Base-by-base conservation (phyloP, 64 coral and sea anemone species). In the Stichodactyla helianthus region DNA sequence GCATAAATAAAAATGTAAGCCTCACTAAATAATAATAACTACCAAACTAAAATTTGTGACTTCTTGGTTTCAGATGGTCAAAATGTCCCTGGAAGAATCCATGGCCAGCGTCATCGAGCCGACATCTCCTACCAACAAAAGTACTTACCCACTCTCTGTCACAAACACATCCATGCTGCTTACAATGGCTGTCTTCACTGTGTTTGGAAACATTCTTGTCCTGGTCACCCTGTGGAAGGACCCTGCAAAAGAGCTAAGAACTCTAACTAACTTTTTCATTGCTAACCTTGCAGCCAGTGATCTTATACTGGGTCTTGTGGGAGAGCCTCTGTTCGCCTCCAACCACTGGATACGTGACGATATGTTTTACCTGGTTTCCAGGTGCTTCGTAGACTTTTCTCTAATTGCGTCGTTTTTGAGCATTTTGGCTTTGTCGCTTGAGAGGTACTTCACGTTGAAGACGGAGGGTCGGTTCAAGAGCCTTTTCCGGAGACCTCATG, bases 251-350 rank as follows among this genome's bases (percentile, higher is more conserved):
- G 95, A 97, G 51, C 76, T 97, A 20, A 91, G 89, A 62, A 93
- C 95, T 52, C 89, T 91, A 82, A 86, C 95, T 5, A 97, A 97
- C 55, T 88, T 88, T 10, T 63, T 97, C 52, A 88, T 97, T 1
- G 26, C 92, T 52, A 97, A 97, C 58, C 82, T 97, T 14, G 95
- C 95, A 14, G 59, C 87, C 14, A 91, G 91, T 78, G 95, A 97
- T 28, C 86, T 97, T 10, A 81, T 97, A 8, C 82, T 91, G 14
- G 95, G 92, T 2, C 61, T 95, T 25, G 35, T 93, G 2, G 84
- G 88, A 50, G 95, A 97, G 54, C 86, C 92, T 8, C 62, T 97
- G 17, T 81, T 90, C 67, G 92, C 74, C 20, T 15, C 93, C 6
- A 61, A 82, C 8, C 88, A 83, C 65, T 97, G 82, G 89, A 60